Conservation (phyloP, 1,140 invertebrate genomes). For the Hypothenemus hampei region DNA sequence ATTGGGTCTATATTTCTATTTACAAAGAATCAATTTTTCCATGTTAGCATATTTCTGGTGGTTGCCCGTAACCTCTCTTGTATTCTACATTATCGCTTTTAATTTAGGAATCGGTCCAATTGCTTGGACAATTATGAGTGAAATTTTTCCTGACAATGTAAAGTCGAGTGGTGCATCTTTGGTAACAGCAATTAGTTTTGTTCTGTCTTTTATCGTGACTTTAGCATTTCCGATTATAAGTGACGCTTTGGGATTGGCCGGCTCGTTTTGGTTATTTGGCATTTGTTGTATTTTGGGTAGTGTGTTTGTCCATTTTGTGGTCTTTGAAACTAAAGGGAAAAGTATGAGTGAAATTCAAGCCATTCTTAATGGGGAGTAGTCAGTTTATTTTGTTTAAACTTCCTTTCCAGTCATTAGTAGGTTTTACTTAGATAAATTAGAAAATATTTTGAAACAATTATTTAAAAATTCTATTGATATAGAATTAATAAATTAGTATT, state of each 20-base stretch:
- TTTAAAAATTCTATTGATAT: no score
- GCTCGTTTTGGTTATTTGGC: slow-evolving; percentile 74
- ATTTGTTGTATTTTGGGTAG: slow-evolving; percentile 45
- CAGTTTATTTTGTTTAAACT: no score
- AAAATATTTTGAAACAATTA: no score
- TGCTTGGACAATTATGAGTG: slow-evolving; percentile 77
- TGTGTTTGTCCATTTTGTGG: slow-evolving; percentile 54
- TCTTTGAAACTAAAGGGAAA: slow-evolving; percentile 80
- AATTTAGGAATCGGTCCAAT: slow-evolving; percentile 67
- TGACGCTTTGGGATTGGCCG: slow-evolving; percentile 56
- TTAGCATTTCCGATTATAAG: slow-evolving; percentile 62
- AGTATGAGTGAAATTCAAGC: slow-evolving; percentile 52
- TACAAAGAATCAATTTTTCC: slow-evolving; percentile 28
- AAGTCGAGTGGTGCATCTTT: slow-evolving; percentile 68
- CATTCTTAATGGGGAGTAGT: no score
- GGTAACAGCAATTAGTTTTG: slow-evolving; percentile 70
- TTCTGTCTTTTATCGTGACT: slow-evolving; percentile 71
- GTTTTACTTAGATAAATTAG: no score
- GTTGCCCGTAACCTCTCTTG: slow-evolving; percentile 35
- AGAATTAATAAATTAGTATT: no score
- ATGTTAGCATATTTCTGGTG: slow-evolving; percentile 32
- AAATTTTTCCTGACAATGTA: slow-evolving; percentile 72
- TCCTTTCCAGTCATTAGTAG: no score
- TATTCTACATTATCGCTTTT: slow-evolving; percentile 35
- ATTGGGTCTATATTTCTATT: slow-evolving; percentile 37